Evolutionary conservation across 2,888 invertebrate species (phyloP).

Genomic region (Microplitis deprimator): DNA sequence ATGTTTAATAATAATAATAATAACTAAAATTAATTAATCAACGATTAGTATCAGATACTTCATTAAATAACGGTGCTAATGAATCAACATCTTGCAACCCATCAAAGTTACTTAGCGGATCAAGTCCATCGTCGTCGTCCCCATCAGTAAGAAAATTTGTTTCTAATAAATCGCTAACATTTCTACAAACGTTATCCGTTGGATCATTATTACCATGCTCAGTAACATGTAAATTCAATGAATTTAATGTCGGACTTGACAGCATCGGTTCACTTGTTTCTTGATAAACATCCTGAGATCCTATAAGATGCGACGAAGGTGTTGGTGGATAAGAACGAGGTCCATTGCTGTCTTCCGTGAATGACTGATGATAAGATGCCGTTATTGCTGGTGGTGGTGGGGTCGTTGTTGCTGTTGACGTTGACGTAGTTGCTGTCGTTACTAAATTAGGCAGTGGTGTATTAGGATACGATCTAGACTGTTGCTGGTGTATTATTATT

Average conservation of each 20-base stretch:
- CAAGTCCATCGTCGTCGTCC: slow-evolving; percentile 64
- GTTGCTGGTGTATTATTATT: slow-evolving; percentile 52
- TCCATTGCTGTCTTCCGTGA: slow-evolving; percentile 63
- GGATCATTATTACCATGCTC: slow-evolving; percentile 55
- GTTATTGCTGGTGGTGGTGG: slow-evolving; percentile 30
- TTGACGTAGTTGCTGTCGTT: neutral
- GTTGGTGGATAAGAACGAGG: slow-evolving; percentile 85
- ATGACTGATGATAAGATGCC: slow-evolving; percentile 54
- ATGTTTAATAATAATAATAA: slow-evolving; percentile 4
- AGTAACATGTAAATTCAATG: slow-evolving; percentile 58
- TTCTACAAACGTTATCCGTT: slow-evolving; percentile 60
- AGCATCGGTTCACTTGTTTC: slow-evolving; percentile 68
- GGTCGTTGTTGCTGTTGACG: too few relatives aligned
- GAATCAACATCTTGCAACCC: slow-evolving; percentile 67
- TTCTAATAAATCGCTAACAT: slow-evolving; percentile 66
- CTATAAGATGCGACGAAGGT: slow-evolving; percentile 74
- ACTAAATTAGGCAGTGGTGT: slow-evolving; percentile 63
- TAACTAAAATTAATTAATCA: slow-evolving; percentile 51
- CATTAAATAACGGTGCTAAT: slow-evolving; percentile 68
- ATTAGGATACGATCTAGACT: slow-evolving; percentile 70
- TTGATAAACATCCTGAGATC: slow-evolving; percentile 57
- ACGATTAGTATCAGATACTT: slow-evolving; percentile 68
- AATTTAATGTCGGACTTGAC: slow-evolving; percentile 66
- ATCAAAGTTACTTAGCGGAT: slow-evolving; percentile 66
- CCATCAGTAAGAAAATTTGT: slow-evolving; percentile 61